Percentiles rank a stretch among this genome's conserved stretches.
Conservation (phyloP, 1,140 invertebrate genomes). For the Lordiphosa stackelbergi region DNA sequence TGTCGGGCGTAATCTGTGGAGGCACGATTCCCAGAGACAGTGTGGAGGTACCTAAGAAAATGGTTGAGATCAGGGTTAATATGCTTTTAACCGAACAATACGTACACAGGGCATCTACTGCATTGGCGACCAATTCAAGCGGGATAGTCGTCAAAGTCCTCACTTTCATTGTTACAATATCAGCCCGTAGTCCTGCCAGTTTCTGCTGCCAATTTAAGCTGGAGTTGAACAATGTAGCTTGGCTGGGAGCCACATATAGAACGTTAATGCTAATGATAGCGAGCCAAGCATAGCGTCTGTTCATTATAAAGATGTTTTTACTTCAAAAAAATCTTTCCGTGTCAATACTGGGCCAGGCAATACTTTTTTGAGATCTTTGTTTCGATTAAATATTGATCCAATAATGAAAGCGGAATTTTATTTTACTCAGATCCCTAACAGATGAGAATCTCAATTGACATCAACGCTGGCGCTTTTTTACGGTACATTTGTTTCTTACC, state of each 20-base stretch:
- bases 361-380: no score
- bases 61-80: background rate
- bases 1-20: slow-evolving; percentile 50
- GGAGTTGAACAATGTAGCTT: background rate
- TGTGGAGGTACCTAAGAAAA: slow-evolving; percentile 50
- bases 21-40: slow-evolving; percentile 39
- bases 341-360: no score
- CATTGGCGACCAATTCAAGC: slow-evolving; percentile 35
- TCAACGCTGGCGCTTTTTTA: background rate
- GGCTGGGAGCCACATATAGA: slow-evolving; percentile 2
- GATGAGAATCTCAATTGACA: slow-evolving; percentile 16
- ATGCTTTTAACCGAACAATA: background rate
- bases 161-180: slow-evolving; percentile 41
- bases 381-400: slow-evolving; percentile 1
- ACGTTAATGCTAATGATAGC: background rate
- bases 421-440: slow-evolving; percentile 34
- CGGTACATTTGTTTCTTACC: background rate
- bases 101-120: slow-evolving; percentile 49
- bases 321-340: background rate
- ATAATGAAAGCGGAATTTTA: slow-evolving; percentile 12
- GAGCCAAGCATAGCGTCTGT: background rate
- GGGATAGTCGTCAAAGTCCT: slow-evolving; percentile 47
- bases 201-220: slow-evolving; percentile 34
- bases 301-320: background rate
- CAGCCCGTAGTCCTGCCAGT: slow-evolving; percentile 29